These are phyloP conservation scores for Syrrhaptes paradoxus DNA, from an alignment of 2,113 vertebrate species.

Conservation along the genomic window DNA sequence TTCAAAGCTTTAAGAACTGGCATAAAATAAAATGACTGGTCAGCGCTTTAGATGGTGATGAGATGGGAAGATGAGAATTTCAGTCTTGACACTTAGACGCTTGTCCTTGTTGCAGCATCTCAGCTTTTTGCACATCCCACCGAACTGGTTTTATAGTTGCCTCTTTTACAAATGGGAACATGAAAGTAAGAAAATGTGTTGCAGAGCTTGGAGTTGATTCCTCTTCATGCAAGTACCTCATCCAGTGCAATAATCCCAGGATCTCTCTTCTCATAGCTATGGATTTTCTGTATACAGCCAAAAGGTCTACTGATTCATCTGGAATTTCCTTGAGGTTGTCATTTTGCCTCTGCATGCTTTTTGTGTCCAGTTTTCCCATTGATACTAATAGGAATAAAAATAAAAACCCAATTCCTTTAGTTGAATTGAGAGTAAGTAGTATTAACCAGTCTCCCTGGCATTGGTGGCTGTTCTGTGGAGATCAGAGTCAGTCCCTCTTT, in stretches of 20 bases:
- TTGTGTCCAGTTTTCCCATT: not conserved
- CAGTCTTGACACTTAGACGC: not conserved
- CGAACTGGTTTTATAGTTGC: not conserved
- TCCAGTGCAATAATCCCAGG: not conserved
- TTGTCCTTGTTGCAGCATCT: not conserved
- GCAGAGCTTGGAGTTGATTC: not conserved
- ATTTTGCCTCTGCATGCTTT: not conserved
- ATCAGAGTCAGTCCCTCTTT: not conserved
- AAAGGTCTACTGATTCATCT: not conserved
- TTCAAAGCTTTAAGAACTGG: not conserved
- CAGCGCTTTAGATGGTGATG: fast-evolving
- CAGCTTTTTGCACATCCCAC: not conserved
- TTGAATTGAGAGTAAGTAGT: not conserved
- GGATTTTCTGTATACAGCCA: not conserved
- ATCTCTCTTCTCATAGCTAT: not conserved
- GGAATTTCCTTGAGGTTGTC: not conserved
- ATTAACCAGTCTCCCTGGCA: not conserved
- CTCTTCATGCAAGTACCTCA: not conserved
- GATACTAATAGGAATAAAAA: not conserved
- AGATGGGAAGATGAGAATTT: not conserved
- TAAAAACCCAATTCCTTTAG: not conserved
- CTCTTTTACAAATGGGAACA: not conserved
- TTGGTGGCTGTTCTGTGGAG: not conserved
- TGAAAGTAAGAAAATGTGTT: not conserved
- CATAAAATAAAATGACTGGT: not conserved